Evolutionary conservation across 2,797 vertebrate species (phyloP), one percentile per base, ranked within the genome.

Genomic region (Gymnothorax reevesii): DNA sequence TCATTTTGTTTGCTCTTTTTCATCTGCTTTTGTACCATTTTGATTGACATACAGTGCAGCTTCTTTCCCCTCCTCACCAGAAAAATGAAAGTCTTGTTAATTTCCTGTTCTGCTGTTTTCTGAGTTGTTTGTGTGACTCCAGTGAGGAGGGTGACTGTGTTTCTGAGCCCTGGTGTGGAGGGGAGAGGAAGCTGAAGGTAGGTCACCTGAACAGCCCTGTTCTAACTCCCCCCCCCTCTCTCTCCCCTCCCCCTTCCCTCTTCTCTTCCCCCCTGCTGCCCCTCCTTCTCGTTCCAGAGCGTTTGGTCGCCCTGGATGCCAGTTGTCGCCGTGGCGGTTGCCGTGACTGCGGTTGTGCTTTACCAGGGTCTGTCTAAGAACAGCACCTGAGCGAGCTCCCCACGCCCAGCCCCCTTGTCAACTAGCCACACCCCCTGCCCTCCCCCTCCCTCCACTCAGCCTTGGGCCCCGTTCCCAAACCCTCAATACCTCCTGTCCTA

Each of bases 221-320:
- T 49, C 33, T 79, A 49, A 79, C 49, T 8, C 75, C 73, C 33
- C 8, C 71, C 25, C 33, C 2, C 33, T 42, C 33, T 42, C 33
- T 42, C 0, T 84, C 82, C 83, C 27, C 83, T 0, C 13, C 64
- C 5, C 80, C 62, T 20, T 9, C 87, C 7, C 83, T 8, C 49
- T 10, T 87, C 4, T 89, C 22, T 85, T 9, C 69, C 83, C 2
- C 27, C 64, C 57, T n/a, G 33, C 71, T 54, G 15, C 55, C 69
- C 42, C 57, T 33, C 94, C 92, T 90, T 95, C 90, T 94, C 91
- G 90, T 93, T 92, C 93, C 97, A 99, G 98, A 98, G 95, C 92
- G 96, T 96, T 94, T 99, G 98, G 98, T 93, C 95, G 90, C 96
- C 97, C 95, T 99, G 98, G 98, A 97, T 99, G 97, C 97, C 98